Evolutionary conservation across 2,797 vertebrate species (phyloP), one percentile per base, ranked within the genome.

Genomic region (Sternotherus odoratus): DNA sequence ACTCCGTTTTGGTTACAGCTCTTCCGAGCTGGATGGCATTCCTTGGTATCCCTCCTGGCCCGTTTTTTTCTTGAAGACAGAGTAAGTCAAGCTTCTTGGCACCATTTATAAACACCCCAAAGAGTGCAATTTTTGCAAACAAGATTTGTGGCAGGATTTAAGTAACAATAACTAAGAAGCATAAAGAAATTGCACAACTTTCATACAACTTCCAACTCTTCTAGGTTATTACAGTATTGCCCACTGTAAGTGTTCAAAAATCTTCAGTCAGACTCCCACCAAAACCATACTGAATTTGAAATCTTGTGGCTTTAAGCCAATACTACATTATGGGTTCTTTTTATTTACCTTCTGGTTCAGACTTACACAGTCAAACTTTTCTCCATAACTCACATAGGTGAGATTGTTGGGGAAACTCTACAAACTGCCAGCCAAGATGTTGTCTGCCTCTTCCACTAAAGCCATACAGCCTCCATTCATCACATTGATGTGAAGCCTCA

Each of bases 61-160:
- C 4, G 39, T 66, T 89, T 77, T 79, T 53, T n/a, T 19, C 53
- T 86, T 83, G 84, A 87, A 88, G 66, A 69, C 66, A 79, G 24
- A 77, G 12, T 12, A 72, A 54, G 5, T 87, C 87, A 33, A 83
- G 17, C 7, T 66, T 33, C 2, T 0, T 63, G 49, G 66, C 12
- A 49, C 56, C 8, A 75, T 57, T 1, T 60, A 77, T 87, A 30
- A 72, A 9, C 57, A 39, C 43, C 83, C 90, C 81, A 11, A 69
- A 69, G 19, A 16, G 6, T 39, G 19, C 28, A 15, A 60, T 69
- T 66, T 36, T 66, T 66, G 21, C n/a, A 69, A 69, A 39, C 5
- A 69, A 36, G 21, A 12, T 21, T 69, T 36, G 36, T 12, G n/a
- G n/a, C n/a, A 69, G 19, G 36, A 69, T 69, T 39, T 69, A 39